A percentile compares a stretch with the other conserved stretches of the same genome.
Evolutionary conservation across 2,113 vertebrate species (phyloP).

Genomic region (Oreotrochilus melanogaster): DNA sequence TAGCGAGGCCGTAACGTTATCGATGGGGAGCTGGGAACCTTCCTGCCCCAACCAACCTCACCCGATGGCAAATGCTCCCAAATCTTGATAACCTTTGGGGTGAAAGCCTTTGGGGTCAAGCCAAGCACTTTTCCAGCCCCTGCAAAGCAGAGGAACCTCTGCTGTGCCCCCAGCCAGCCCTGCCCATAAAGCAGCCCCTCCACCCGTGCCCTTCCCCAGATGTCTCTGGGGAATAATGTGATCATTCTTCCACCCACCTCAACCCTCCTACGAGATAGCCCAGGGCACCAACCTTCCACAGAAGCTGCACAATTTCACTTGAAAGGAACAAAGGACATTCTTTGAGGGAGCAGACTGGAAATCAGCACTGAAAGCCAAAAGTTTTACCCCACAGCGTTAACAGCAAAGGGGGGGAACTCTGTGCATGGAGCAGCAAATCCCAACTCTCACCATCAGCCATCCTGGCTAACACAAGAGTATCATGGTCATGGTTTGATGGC

Average conservation of each 20-base stretch:
- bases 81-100: background rate
- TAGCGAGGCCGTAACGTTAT: background rate
- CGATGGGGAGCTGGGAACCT: background rate
- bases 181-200: background rate
- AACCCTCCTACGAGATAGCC: background rate
- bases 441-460: background rate
- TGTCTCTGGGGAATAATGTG: conserved; percentile 9
- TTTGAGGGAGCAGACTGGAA: background rate
- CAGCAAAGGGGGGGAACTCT: background rate
- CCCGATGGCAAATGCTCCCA: background rate
- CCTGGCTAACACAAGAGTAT: background rate
- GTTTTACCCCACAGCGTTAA: background rate
- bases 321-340: conserved; percentile 18
- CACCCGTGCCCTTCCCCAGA: background rate
- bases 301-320: background rate
- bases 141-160: background rate
- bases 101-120: background rate
- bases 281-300: background rate
- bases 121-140: background rate
- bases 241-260: conserved; percentile 63
- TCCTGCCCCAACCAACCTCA: background rate
- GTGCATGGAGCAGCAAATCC: accelerated
- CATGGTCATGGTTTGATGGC: accelerated
- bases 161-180: background rate
- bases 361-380: background rate